Base-by-base conservation (phyloP, 2,113 vertebrate genomes). In the Epinephelus cyanopodus region DNA sequence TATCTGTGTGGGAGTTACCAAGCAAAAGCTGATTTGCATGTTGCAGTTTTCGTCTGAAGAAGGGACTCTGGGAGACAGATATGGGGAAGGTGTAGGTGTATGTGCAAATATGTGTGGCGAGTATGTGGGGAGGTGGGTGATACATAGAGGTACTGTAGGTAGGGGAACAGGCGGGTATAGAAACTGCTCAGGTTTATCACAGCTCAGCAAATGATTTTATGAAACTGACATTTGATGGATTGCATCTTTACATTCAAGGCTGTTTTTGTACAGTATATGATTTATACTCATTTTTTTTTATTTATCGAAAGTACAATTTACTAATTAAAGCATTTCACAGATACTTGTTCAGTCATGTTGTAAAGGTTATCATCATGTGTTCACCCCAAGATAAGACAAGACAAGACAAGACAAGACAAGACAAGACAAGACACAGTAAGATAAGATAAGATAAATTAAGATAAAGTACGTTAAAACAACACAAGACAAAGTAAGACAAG, bases 11-110 rank as follows among this genome's bases (percentile, higher is more conserved):
- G 84, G 82, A 74, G 62, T 69, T 45, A 58, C 54, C 25, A 11
- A 23, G 47, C 23, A 42, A 14, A 19, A 12, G 11, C 2, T 19
- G 2, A 86, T 89, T 90, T 87, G 76, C 76, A 87, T 88, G 47
- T 68, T 77, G 23, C 45, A 47, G 25, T 64, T 76, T 78, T 84
- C 29, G 42, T 74, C 61, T 45, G 77, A 63, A n/a, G 12, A 77
- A 18, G 47, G 66, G 42, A 57, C 39, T 27, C 7, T 6, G 27
- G 72, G 70, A 76, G n/a, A 37, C 0, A 12, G 23, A 70, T 6
- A 8, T 1, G 23, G 25, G 17, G 77, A 47, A 54, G 18, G 11
- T 27, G 89, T 69, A 45, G 85, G 85, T 56, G 90, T 60, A 42
- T 57, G 72, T 77, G 64, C 54, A 78, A 74, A 77, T n/a, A 47